Percentiles rank a stretch among this genome's conserved stretches.
phyloP scores from a whole-genome alignment of 2,797 vertebrate species.

The Alcedo quadribrachys region DNA sequence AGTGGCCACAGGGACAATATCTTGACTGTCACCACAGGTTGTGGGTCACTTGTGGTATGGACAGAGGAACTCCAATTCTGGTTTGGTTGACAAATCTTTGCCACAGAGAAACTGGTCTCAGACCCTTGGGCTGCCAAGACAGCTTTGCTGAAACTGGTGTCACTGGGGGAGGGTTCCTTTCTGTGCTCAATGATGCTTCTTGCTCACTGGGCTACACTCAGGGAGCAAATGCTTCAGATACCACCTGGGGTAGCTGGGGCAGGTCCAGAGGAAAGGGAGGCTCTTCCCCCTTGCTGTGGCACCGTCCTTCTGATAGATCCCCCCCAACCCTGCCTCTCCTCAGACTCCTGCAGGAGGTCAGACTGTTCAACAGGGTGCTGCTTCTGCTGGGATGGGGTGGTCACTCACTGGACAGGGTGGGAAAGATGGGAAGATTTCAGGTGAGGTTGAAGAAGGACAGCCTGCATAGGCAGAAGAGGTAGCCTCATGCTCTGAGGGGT shows the following conservation, averaged over 20 bases:
- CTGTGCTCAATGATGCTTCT: neutral
- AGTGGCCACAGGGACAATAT: rapidly evolving
- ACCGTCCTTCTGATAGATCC: neutral
- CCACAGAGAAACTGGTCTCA: neutral
- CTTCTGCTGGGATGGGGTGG: neutral
- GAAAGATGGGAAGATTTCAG: neutral
- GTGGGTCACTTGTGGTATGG: neutral
- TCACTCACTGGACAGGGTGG: neutral
- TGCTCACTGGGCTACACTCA: neutral
- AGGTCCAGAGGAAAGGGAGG: neutral
- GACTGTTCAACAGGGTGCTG: rapidly evolving
- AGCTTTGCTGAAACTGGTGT: neutral
- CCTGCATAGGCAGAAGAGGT: neutral
- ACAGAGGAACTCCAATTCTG: neutral
- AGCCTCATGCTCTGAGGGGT: neutral
- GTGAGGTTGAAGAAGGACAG: neutral
- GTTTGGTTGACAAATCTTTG: neutral
- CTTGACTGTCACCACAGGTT: neutral
- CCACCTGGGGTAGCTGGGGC: neutral
- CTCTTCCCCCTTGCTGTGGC: neutral
- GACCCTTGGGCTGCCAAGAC: neutral
- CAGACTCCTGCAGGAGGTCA: neutral
- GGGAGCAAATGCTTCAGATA: neutral
- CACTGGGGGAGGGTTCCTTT: neutral
- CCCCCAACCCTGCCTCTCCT: neutral